Percentiles rank a stretch among this genome's conserved stretches.
Evolutionary conservation across 2,113 vertebrate genomes (phyloP).

Genomic region (Boleophthalmus pectinirostris): DNA sequence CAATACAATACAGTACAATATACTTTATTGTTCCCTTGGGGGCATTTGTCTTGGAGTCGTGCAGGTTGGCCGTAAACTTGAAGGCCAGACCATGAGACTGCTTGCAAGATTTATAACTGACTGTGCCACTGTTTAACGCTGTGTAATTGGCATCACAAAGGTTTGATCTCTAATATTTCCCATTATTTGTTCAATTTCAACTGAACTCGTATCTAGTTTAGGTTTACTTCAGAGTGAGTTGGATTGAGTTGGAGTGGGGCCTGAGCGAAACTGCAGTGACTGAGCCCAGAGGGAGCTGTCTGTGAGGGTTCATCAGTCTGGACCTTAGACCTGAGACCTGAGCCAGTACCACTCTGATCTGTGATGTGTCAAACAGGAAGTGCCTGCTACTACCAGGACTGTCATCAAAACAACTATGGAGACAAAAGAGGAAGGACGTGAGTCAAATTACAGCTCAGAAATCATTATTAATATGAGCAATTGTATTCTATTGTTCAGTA

Average conservation of each 20-base stretch:
- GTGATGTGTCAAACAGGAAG: conserved; percentile 42
- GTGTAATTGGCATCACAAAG: too few relatives aligned
- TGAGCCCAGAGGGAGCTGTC: conserved; percentile 35
- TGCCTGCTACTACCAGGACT: not conserved
- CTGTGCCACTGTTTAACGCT: too few relatives aligned
- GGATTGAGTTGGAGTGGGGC: conserved; percentile 33
- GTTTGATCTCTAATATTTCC: too few relatives aligned
- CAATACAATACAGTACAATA: too few relatives aligned
- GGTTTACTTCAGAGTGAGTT: not conserved
- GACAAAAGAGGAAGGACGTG: not conserved
- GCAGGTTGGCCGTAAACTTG: too few relatives aligned
- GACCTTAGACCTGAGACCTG: not conserved
- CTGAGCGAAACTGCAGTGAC: conserved; percentile 31
- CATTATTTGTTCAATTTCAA: too few relatives aligned
- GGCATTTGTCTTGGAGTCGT: too few relatives aligned
- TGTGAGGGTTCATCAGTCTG: conserved; percentile 50
- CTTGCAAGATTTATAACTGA: too few relatives aligned
- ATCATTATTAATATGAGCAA: not conserved
- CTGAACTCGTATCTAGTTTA: not conserved
- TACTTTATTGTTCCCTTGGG: too few relatives aligned
- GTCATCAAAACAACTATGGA: not conserved
- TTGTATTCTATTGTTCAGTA: not conserved
- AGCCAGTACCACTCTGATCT: conserved; percentile 14
- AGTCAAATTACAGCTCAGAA: not conserved
- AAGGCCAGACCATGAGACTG: too few relatives aligned